Base-by-base conservation (phyloP, 2,797 vertebrate species). In the Petrocephalus sullivani region DNA sequence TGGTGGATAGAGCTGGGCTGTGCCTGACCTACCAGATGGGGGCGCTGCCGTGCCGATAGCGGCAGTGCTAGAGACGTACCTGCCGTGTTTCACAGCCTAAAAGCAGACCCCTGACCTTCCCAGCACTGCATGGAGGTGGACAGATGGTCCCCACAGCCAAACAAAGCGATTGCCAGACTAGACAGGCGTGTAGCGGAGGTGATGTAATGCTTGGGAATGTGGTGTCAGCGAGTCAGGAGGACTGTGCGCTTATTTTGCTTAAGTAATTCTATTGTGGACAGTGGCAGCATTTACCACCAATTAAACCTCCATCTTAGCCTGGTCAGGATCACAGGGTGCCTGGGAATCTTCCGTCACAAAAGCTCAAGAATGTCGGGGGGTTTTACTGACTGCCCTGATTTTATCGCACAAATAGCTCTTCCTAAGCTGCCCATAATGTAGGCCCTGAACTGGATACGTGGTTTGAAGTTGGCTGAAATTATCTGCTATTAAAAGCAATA, bases 141-240 rank as follows among this genome's bases (percentile, higher is more conserved):
- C 83, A 85, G 83, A 85, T 85, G 83, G 83, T 23, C 51, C 75
- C 83, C 83, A 33, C 53, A 85, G 83, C 83, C 83, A 85, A 85
- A 33, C 51, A 57, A 28, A 54, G 19, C 4, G n/a, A 37, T 21
- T 54, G 83, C 51, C 54, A 54, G 23, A 56, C 54, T 37, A 56
- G 54, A 33, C 23, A 85, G 51, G 83, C 54, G 6, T 56, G 54
- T 33, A 28, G 23, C 28, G 51, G 83, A 85, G 54, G 54, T 21
- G 51, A 85, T 49, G 75, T 75, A 75, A 75, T 75, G 67, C 7
- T 37, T 4, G 67, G 14, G 33, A 75, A 37, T 75, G 33, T 75
- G 33, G 67, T 37, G 67, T 75, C 67, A 75, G 67, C 33, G 5
- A 75, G 14, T 75, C 21, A 0, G 67, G 14, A 75, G 67, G 33